Evolutionary conservation across 1,140 invertebrate species (phyloP), one percentile per base, ranked within the genome.

Genomic region (Phthorimaea operculella): DNA sequence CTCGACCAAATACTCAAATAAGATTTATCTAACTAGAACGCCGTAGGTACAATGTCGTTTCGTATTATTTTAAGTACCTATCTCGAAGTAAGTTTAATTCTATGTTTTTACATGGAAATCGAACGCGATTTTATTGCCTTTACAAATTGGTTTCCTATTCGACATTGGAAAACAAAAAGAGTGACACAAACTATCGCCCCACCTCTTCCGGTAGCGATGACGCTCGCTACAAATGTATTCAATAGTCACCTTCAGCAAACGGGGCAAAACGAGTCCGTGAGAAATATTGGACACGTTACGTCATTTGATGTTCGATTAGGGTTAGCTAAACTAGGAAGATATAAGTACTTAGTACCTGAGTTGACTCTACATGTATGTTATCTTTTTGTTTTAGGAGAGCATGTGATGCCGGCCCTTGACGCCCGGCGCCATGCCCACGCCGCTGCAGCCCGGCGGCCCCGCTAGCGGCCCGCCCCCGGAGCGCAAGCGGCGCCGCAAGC

Each of bases 341-440:
- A 39, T 4, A 4, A n/a, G 36, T 39, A 39, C 2, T 7, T 39
- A 39, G 8, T 12, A n/a, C 36, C 36, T 4, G 36, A n/a, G 3
- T 12, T 39, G 8, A 39, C 6, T 39, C 36, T 39, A 39, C 3
- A 39, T 12, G 10, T 39, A 39, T n/a, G n/a, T 39, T 28, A 4
- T 33, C 15, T 50, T 12, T 50, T 74, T 76, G 73, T 87, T 85
- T 45, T 76, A 87, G 85, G 83, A 82, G 79, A 86, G 79, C 83
- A 87, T 87, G 83, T 87, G 85, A 87, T 87, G 85, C 85, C 85
- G 83, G 83, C 80, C 83, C 66, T 81, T 83, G 78, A 84, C 80
- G 79, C 80, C 78, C 81, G 85, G 85, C 83, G 85, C 81, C 79
- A 87, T 87, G 85, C 83, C 85, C 75, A 86, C 83, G 83, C 85